phyloP scores from a whole-genome alignment of 2,888 invertebrate species.

The Sepiola atlantica region DNA sequence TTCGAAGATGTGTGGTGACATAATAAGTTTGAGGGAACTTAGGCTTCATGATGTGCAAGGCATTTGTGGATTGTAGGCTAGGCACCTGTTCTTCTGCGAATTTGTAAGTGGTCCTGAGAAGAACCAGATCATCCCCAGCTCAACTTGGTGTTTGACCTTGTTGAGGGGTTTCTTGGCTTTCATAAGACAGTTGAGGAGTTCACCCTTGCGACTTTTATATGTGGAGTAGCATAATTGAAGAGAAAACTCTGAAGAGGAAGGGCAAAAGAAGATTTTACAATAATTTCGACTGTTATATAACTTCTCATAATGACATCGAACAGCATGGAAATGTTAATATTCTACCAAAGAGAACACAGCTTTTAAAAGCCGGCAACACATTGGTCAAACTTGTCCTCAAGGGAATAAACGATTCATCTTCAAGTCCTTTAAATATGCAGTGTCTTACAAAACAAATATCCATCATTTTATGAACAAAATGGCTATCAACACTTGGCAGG shows the following conservation, averaged over 20 bases:
- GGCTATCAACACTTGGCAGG: conserved; percentile 67
- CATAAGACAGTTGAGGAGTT: too few species aligned
- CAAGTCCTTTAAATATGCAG: conserved; percentile 69
- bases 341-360: conserved; percentile 62
- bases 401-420: conserved; percentile 61
- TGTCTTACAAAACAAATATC: conserved; percentile 66
- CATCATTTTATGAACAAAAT: conserved; percentile 65
- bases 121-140: too few species aligned
- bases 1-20: too few species aligned
- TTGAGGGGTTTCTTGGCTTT: too few species aligned
- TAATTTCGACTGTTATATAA: conserved; percentile 61
- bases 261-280: conserved; percentile 59
- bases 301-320: conserved; percentile 56
- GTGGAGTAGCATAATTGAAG: not conserved
- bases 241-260: conserved; percentile 50
- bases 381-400: conserved; percentile 67
- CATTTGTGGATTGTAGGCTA: too few species aligned
- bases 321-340: conserved; percentile 59
- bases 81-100: too few species aligned
- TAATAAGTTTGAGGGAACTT: too few species aligned
- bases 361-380: conserved; percentile 64
- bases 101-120: too few species aligned
- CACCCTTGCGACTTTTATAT: too few species aligned
- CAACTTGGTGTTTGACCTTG: too few species aligned
- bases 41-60: too few species aligned